A percentile compares a stretch with the other conserved stretches of the same genome.
These are phyloP conservation scores for Ooceraea biroi DNA, from an alignment of 1,140 invertebrate species.

Conservation along the genomic window DNA sequence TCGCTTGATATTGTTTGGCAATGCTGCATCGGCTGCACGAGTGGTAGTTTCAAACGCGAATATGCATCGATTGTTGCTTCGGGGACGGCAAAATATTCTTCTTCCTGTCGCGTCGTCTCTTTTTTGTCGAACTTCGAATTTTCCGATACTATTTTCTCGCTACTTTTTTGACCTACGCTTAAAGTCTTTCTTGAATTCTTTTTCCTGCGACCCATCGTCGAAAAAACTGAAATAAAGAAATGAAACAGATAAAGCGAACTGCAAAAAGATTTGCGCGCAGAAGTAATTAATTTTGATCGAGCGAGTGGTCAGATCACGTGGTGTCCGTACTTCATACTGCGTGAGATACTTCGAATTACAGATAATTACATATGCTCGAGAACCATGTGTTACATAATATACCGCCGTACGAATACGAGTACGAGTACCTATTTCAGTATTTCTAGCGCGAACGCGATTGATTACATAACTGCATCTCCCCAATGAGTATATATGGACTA, in stretches of 20 bases:
- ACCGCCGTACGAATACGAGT: too few relatives aligned
- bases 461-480: slow-evolving; percentile 17
- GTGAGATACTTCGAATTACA: background rate
- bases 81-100: background rate
- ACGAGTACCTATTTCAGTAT: slow-evolving; percentile 14
- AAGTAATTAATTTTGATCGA: slow-evolving; percentile 12
- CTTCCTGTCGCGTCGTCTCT: background rate
- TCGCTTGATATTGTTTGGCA: slow-evolving; percentile 35
- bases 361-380: background rate
- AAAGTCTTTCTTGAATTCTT: slow-evolving; percentile 27
- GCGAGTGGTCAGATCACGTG: background rate
- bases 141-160: background rate
- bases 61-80: slow-evolving; percentile 67
- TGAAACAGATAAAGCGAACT: background rate
- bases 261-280: background rate
- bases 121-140: slow-evolving; percentile 7
- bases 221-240: slow-evolving; percentile 32
- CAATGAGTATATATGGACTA: slow-evolving; percentile 25
- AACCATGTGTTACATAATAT: slow-evolving; percentile 1
- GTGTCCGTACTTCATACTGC: background rate
- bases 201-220: slow-evolving; percentile 57
- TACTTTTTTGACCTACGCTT: background rate
- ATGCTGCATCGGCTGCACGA: slow-evolving; percentile 14
- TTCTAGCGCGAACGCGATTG: slow-evolving; percentile 4
- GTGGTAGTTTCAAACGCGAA: slow-evolving; percentile 70